Percentiles rank a stretch among this genome's conserved stretches.
phyloP scores from a whole-genome alignment of 1,140 invertebrate genomes.

The Trissolcus basalis region DNA sequence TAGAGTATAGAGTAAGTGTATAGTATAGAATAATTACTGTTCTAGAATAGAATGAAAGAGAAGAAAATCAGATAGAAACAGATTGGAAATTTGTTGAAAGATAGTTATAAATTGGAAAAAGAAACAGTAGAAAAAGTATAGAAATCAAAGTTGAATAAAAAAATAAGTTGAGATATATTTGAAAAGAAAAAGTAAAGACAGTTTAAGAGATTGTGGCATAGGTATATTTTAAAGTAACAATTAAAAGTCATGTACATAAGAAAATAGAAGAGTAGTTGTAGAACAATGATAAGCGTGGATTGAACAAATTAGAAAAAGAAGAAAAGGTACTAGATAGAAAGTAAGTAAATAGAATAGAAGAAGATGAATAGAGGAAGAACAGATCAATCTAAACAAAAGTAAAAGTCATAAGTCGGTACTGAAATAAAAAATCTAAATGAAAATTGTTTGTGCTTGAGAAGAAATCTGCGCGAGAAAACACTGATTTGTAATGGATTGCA shows the following conservation, averaged over 20 bases:
- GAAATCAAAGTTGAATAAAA: constrained; percentile 14
- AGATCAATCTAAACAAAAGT: too few species aligned
- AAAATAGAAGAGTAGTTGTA: background rate
- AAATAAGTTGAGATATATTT: background rate
- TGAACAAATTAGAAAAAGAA: background rate
- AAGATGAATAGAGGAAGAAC: background rate
- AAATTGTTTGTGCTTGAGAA: too few species aligned
- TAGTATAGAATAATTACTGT: too few species aligned
- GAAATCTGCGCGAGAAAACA: constrained; percentile 4
- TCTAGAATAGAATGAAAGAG: background rate
- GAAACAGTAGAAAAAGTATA: constrained; percentile 12
- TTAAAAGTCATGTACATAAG: background rate
- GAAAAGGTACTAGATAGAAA: background rate
- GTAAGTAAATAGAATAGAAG: background rate
- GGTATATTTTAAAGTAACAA: background rate
- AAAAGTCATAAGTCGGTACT: too few species aligned
- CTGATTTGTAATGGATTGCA: constrained; percentile 27
- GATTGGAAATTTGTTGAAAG: background rate
- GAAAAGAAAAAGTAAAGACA: constrained; percentile 22
- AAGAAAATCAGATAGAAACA: background rate
- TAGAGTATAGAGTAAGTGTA: too few species aligned
- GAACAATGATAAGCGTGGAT: background rate
- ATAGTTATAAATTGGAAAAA: constrained; percentile 5
- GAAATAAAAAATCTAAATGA: too few species aligned
- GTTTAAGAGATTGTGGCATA: background rate